phyloP scores from a whole-genome alignment of 2,888 invertebrate species.

The Heliconius ismenius region DNA sequence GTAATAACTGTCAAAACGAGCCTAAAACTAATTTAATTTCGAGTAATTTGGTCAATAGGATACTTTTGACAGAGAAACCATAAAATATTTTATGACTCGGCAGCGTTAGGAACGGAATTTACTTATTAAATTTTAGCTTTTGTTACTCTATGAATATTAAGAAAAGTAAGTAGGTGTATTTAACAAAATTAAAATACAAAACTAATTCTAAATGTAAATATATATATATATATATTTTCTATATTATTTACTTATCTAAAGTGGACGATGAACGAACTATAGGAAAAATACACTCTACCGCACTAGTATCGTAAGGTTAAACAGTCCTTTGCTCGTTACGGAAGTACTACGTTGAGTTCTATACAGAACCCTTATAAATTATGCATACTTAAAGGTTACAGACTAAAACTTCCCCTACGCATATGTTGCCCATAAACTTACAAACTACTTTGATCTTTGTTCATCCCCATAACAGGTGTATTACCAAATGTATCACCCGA shows the following conservation, averaged over 20 bases:
- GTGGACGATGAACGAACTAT: not conserved
- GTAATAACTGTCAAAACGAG: not conserved
- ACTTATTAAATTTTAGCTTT: not conserved
- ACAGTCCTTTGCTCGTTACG: conserved; percentile 3
- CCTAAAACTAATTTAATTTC: not conserved
- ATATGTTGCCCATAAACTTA: conserved; percentile 18
- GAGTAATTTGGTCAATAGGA: conserved; percentile 5
- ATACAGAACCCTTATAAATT: conserved; percentile 25
- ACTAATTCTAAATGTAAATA: not conserved
- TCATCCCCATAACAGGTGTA: conserved; percentile 5
- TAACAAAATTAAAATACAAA: not conserved
- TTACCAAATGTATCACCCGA: conserved; percentile 8
- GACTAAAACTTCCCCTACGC: conserved; percentile 6
- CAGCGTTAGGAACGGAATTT: not conserved
- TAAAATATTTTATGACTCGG: not conserved
- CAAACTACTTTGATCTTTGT: conserved; percentile 21
- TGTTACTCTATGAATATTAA: not conserved
- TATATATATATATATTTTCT: too few species aligned
- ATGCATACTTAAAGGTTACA: conserved; percentile 21
- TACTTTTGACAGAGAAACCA: not conserved
- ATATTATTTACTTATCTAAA: not conserved
- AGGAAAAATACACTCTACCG: conserved; percentile 9
- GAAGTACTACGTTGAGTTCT: conserved; percentile 15
- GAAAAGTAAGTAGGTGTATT: not conserved
- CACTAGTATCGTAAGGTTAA: not conserved